Percentiles rank a stretch among this genome's conserved stretches.
phyloP scores from a whole-genome alignment of 2,888 invertebrate genomes.

The Ichneumoninae sp. region DNA sequence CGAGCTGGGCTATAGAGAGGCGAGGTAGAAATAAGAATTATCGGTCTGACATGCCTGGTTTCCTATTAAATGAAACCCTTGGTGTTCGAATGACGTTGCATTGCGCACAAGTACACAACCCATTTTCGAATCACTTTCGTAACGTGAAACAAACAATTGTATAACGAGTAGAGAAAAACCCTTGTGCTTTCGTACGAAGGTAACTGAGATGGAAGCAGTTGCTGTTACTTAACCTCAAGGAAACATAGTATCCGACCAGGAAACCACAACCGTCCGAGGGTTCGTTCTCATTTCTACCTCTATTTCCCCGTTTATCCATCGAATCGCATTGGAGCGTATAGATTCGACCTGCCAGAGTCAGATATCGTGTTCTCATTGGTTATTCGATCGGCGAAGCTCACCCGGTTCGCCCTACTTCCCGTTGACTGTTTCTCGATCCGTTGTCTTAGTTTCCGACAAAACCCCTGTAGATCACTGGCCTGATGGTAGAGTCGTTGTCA shows the following conservation, averaged over 20 bases:
- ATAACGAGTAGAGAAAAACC: neutral
- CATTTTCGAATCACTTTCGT: neutral
- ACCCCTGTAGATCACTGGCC: neutral
- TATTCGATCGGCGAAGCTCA: slow-evolving; percentile 37
- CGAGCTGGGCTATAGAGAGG: neutral
- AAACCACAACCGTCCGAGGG: neutral
- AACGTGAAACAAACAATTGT: neutral
- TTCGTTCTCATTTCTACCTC: neutral
- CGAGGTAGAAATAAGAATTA: neutral
- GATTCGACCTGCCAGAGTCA: slow-evolving; percentile 31
- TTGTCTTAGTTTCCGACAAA: neutral
- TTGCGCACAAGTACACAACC: too few relatives aligned
- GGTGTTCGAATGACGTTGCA: neutral
- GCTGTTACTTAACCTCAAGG: neutral
- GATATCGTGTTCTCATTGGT: slow-evolving; percentile 33
- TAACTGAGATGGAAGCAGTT: neutral
- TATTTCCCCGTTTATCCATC: neutral
- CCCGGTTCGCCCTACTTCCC: slow-evolving; percentile 24
- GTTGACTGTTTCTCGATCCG: neutral
- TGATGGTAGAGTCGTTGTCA: neutral
- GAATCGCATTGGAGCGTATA: slow-evolving; percentile 19
- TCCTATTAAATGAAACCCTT: neutral
- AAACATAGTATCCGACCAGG: neutral
- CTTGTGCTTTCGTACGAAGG: neutral
- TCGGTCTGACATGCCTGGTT: neutral